Evolutionary conservation across 2,797 vertebrate species (phyloP).

Genomic region (Calcarius lapponicus): DNA sequence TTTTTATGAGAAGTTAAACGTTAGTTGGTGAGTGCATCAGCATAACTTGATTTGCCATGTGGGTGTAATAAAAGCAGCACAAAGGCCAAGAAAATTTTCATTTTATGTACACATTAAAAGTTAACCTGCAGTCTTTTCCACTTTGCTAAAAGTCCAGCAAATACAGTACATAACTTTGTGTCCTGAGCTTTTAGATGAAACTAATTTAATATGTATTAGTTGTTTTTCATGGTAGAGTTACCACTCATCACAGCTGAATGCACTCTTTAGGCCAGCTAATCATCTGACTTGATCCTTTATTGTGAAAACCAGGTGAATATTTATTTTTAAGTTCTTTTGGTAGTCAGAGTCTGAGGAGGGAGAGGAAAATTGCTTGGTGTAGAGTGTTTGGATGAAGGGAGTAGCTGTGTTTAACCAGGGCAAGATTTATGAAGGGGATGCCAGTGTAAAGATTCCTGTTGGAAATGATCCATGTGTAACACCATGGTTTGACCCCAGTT

Average conservation of each 20-base stretch:
- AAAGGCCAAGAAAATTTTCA: conserved; percentile 16
- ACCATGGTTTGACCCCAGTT: neutral
- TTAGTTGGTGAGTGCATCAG: neutral
- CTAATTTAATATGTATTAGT: conserved; percentile 40
- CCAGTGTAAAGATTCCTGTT: conserved; percentile 50
- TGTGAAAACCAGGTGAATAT: neutral
- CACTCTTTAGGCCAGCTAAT: neutral
- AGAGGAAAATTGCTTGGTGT: neutral
- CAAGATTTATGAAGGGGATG: neutral
- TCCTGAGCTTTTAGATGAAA: conserved; percentile 19
- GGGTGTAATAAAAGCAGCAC: conserved; percentile 25
- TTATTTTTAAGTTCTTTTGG: neutral
- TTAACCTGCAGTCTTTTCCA: conserved; percentile 44
- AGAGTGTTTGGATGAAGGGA: conserved; percentile 25
- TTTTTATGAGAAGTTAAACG: neutral
- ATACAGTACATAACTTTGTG: neutral
- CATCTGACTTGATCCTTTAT: neutral
- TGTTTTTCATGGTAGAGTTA: conserved; percentile 17
- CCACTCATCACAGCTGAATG: neutral
- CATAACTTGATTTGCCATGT: conserved; percentile 7
- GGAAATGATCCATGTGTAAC: neutral
- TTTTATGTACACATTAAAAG: conserved; percentile 28
- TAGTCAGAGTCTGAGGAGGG: neutral
- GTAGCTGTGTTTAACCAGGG: conserved; percentile 16
- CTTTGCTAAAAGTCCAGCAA: neutral